Percentiles rank a stretch among this genome's conserved stretches.
phyloP scores from a whole-genome alignment of 2,888 invertebrate species.

The Margaritifera margaritifera region DNA sequence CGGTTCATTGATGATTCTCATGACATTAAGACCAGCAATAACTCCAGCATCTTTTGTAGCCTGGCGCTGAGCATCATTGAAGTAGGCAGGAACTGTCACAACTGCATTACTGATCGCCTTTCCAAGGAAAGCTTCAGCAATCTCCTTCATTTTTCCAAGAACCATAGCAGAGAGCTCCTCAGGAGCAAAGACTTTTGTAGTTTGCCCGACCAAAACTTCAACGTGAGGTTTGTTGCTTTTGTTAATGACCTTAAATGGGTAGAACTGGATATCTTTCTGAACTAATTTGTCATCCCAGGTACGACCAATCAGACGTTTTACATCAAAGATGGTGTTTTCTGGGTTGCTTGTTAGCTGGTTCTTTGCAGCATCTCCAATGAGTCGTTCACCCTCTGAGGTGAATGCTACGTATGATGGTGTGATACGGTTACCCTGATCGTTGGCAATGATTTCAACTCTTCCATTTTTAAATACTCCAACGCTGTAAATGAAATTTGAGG shows the following conservation, averaged over 20 bases:
- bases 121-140: slow-evolving; percentile 95
- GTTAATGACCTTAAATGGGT: slow-evolving; percentile 93
- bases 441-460: slow-evolving; percentile 97
- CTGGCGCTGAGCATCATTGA: slow-evolving; percentile 99
- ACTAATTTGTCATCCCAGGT: slow-evolving; percentile 95
- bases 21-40: slow-evolving; percentile 91
- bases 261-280: slow-evolving; percentile 95
- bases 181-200: slow-evolving; percentile 89
- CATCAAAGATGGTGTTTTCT: slow-evolving; percentile 98
- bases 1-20: slow-evolving; percentile 96
- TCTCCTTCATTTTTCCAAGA: slow-evolving; percentile 96
- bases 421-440: slow-evolving; percentile 98
- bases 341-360: slow-evolving; percentile 99
- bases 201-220: slow-evolving; percentile 75
- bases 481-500: slow-evolving; percentile 55
- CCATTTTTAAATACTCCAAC: slow-evolving; percentile 88
- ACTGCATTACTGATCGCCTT: slow-evolving; percentile 91
- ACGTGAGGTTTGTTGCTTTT: slow-evolving; percentile 97
- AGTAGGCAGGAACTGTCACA: slow-evolving; percentile 97
- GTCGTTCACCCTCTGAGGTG: slow-evolving; percentile 93
- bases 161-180: slow-evolving; percentile 99
- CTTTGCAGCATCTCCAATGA: slow-evolving; percentile 99
- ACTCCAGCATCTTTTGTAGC: slow-evolving; percentile 98
- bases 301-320: slow-evolving; percentile 96
- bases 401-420: slow-evolving; percentile 98